Percentiles rank a stretch among this genome's conserved stretches.
These are phyloP conservation scores for Bombus difficillimus DNA, from an alignment of 1,140 invertebrate genomes.

Conservation along the genomic window DNA sequence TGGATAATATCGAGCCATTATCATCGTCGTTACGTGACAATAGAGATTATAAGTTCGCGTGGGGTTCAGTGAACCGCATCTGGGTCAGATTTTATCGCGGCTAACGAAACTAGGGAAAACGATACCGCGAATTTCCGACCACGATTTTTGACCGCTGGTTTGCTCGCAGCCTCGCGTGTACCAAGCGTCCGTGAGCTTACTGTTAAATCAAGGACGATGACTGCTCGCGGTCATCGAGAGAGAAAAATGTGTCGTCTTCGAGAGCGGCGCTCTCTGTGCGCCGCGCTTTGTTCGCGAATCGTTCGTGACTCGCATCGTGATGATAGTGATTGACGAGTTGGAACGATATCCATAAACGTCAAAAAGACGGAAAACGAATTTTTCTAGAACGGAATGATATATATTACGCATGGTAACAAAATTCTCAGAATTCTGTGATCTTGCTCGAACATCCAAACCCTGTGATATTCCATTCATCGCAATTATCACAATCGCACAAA, in stretches of 20 bases:
- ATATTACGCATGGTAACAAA: too few relatives aligned
- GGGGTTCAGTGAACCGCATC: conserved; percentile 41
- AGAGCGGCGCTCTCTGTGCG: not conserved
- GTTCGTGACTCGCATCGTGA: conserved; percentile 1
- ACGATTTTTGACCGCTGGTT: not conserved
- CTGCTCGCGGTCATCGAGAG: not conserved
- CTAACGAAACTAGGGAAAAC: conserved; percentile 24
- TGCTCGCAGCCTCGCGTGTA: not conserved
- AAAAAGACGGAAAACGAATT: not conserved
- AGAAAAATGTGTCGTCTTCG: conserved; percentile 1
- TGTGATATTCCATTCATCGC: not conserved
- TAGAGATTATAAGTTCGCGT: conserved; percentile 31
- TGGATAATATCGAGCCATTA: conserved; percentile 12
- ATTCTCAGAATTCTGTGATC: too few relatives aligned
- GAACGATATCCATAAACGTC: not conserved
- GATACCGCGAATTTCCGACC: conserved; percentile 13
- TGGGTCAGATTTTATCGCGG: conserved; percentile 50
- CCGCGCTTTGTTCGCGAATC: conserved; percentile 3
- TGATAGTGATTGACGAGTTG: not conserved
- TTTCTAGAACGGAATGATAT: not conserved
- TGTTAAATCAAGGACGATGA: conserved; percentile 37
- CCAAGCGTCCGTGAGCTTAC: not conserved
- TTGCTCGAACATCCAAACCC: too few relatives aligned
- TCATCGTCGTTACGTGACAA: conserved; percentile 36
- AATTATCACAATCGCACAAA: not conserved